A percentile compares a stretch with the other conserved stretches of the same genome.
phyloP scores from a whole-genome alignment of 1,140 invertebrate species.

The Branchinecta lindahli region DNA sequence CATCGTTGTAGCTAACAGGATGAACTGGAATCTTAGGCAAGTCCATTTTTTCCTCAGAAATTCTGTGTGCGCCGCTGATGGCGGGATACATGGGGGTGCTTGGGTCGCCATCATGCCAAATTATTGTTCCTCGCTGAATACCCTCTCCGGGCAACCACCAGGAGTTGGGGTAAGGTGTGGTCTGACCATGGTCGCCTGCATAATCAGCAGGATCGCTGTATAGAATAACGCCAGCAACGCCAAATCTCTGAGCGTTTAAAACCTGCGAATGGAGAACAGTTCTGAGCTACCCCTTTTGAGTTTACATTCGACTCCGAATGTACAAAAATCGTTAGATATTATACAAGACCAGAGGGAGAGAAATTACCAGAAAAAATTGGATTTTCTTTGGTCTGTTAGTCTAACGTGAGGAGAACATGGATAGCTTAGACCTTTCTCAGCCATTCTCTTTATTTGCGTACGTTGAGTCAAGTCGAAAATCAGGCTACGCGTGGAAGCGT shows the following conservation, averaged over 20 bases:
- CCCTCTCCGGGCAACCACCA: slow-evolving; percentile 36
- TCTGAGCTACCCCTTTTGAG: no score
- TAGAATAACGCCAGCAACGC: slow-evolving; percentile 24
- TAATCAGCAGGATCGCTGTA: slow-evolving; percentile 37
- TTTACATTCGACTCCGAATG: no score
- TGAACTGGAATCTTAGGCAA: slow-evolving; percentile 25
- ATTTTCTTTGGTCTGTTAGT: no score
- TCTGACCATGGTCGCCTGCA: slow-evolving; percentile 23
- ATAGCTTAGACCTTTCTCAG: no score
- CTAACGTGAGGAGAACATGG: no score
- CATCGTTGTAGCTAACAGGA: slow-evolving; percentile 25
- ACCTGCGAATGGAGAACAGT: slow-evolving; percentile 17
- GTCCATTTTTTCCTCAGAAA: slow-evolving; percentile 22
- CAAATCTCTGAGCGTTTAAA: slow-evolving; percentile 23
- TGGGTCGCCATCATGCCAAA: slow-evolving; percentile 34
- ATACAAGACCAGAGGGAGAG: no score
- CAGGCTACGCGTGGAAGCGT: no score
- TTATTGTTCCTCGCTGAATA: slow-evolving; percentile 31
- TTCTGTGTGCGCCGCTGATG: slow-evolving; percentile 21
- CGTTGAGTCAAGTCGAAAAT: no score
- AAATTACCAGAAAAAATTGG: no score
- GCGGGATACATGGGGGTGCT: slow-evolving; percentile 35
- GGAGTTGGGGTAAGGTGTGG: slow-evolving; percentile 32
- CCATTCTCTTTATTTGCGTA: no score
- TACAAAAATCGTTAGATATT: no score